Evolutionary conservation across 1,140 invertebrate species (phyloP).

Genomic region (Cherax destructor): DNA sequence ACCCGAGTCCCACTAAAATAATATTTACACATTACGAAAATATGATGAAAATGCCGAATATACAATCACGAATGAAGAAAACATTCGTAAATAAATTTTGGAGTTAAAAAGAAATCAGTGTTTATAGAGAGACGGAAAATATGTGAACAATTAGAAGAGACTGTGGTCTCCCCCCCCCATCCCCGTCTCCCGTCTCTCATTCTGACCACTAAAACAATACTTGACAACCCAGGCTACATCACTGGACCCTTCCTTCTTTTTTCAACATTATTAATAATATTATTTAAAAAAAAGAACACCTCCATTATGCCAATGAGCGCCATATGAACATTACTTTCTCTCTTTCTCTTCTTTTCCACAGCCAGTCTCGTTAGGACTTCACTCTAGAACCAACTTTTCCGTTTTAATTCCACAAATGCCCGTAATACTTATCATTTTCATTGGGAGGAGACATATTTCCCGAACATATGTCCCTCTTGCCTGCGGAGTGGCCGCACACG

Average conservation of each 20-base stretch:
- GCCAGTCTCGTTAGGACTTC: constrained; percentile 60
- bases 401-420: constrained; percentile 68
- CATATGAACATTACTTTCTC: constrained; percentile 12
- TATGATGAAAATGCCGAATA: no score
- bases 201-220: constrained; percentile 20
- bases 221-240: neutral
- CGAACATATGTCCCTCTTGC: constrained; percentile 55
- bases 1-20: no score
- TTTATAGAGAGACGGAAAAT: no score
- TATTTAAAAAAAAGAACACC: neutral
- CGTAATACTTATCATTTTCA: constrained; percentile 66
- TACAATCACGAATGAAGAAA: no score
- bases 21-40: no score
- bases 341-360: constrained; percentile 2
- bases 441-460: constrained; percentile 42
- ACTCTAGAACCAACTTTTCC: constrained; percentile 59
- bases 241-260: neutral
- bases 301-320: neutral
- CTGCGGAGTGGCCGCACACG: neutral
- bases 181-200: neutral
- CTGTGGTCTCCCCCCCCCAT: no score
- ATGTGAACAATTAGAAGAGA: no score
- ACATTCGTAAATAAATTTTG: no score
- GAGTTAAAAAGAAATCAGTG: no score
- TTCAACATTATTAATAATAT: neutral